Evolutionary conservation across 1,140 invertebrate genomes (phyloP).

Genomic region (Macrobrachium rosenbergii): DNA sequence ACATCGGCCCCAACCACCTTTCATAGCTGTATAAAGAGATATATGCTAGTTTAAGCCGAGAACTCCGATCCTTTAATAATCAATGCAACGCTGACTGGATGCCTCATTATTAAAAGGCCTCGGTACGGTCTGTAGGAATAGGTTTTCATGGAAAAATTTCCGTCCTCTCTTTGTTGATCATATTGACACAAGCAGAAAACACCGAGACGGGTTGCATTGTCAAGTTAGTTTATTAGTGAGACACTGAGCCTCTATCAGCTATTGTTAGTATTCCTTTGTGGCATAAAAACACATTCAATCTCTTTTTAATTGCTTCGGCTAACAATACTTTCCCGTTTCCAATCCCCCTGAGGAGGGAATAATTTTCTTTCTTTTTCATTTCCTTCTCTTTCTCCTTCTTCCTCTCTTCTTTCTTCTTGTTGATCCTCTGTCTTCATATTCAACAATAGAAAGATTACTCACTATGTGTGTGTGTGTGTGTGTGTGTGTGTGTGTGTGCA

Average conservation of each 20-base stretch:
- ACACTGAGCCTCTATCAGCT: not conserved
- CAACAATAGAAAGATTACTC: not conserved
- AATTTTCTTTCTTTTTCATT: not conserved
- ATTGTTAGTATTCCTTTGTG: slow-evolving; percentile 35
- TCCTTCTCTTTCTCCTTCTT: not conserved
- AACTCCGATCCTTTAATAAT: too few relatives aligned
- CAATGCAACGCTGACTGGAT: too few relatives aligned
- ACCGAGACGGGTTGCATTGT: slow-evolving; percentile 14
- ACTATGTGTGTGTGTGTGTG: not conserved
- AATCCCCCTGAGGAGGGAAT: not conserved
- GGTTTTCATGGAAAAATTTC: not conserved
- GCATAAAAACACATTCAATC: slow-evolving; percentile 49
- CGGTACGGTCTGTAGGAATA: not conserved
- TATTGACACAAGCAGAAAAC: slow-evolving; percentile 32
- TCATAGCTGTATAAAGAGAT: too few relatives aligned
- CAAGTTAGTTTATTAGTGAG: slow-evolving; percentile 43
- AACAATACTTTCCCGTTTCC: slow-evolving; percentile 30
- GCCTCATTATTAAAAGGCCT: too few relatives aligned
- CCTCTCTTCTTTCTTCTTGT: not conserved
- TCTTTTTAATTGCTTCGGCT: slow-evolving; percentile 47
- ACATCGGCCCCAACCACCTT: too few relatives aligned
- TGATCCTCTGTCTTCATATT: not conserved
- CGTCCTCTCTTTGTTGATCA: slow-evolving; percentile 10
- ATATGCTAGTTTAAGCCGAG: too few relatives aligned
- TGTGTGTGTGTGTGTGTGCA: not conserved